Conservation (phyloP, 2,113 vertebrate genomes). For the Mixornis gularis region DNA sequence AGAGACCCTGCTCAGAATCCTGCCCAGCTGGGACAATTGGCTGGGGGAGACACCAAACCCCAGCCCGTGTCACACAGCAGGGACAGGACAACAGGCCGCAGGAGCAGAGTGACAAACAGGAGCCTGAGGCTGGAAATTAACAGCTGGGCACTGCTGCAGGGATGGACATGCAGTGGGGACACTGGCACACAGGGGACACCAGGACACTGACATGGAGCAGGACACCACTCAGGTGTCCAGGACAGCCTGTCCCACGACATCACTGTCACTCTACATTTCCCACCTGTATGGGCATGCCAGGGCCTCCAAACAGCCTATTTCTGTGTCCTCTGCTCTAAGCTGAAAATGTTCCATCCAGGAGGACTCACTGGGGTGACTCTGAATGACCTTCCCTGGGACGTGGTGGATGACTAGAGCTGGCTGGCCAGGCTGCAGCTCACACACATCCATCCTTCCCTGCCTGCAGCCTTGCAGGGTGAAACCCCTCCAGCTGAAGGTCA, state of each 20-base stretch:
- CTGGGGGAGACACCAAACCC: accelerated
- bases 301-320: background rate
- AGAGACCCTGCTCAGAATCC: background rate
- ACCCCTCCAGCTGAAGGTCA: background rate
- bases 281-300: background rate
- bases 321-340: background rate
- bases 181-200: accelerated
- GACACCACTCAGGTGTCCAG: background rate
- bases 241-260: accelerated
- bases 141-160: background rate
- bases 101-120: background rate
- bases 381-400: accelerated
- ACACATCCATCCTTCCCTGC: background rate
- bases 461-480: background rate
- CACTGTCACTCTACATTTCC: accelerated
- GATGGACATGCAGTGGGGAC: background rate
- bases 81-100: background rate
- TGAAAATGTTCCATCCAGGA: background rate
- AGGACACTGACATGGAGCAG: background rate
- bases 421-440: background rate
- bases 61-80: accelerated
- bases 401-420: accelerated
- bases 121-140: background rate
- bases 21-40: background rate
- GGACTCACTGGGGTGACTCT: background rate